Conservation (phyloP, 2,113 vertebrate genomes). For the Syngnathoides biaculeatus region DNA sequence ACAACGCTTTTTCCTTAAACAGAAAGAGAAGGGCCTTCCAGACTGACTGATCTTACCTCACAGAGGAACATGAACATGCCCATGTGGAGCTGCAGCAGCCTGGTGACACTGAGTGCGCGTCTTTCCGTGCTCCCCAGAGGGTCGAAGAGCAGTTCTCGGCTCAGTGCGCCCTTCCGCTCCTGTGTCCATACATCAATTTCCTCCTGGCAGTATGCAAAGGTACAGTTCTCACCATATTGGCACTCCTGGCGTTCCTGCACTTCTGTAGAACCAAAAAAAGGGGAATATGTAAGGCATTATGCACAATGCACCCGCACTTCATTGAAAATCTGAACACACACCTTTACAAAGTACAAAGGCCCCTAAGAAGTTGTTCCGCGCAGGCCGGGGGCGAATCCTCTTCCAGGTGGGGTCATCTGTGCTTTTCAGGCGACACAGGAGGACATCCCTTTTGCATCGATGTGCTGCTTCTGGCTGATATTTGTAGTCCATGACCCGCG, state of each 20-base stretch:
- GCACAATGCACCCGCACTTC: background rate
- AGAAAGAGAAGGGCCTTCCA: background rate
- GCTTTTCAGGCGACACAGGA: slow-evolving; percentile 86
- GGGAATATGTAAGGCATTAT: background rate
- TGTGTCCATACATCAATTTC: slow-evolving; percentile 99
- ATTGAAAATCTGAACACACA: slow-evolving; percentile 34
- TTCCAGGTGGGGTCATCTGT: slow-evolving; percentile 89
- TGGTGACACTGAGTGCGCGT: slow-evolving; percentile 88
- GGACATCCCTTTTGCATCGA: slow-evolving; percentile 89
- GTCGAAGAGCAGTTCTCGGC: slow-evolving; percentile 95
- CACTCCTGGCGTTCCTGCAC: slow-evolving; percentile 98
- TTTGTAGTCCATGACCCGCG: slow-evolving; percentile 89
- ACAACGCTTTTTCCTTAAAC: background rate
- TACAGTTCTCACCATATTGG: slow-evolving; percentile 98
- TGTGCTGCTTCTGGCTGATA: slow-evolving; percentile 93
- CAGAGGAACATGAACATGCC: slow-evolving; percentile 99
- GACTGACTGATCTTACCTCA: slow-evolving; percentile 77
- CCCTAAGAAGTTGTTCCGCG: slow-evolving; percentile 92
- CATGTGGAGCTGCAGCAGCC: slow-evolving; percentile 95
- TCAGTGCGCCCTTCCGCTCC: slow-evolving; percentile 95
- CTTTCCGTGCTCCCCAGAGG: slow-evolving; percentile 88
- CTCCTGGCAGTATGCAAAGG: slow-evolving; percentile 98
- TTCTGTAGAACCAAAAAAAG: slow-evolving; percentile 71
- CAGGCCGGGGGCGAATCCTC: slow-evolving; percentile 90
- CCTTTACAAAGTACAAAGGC: slow-evolving; percentile 98